Conservation (phyloP, 2,888 invertebrate species). For the Lithodes maja region DNA sequence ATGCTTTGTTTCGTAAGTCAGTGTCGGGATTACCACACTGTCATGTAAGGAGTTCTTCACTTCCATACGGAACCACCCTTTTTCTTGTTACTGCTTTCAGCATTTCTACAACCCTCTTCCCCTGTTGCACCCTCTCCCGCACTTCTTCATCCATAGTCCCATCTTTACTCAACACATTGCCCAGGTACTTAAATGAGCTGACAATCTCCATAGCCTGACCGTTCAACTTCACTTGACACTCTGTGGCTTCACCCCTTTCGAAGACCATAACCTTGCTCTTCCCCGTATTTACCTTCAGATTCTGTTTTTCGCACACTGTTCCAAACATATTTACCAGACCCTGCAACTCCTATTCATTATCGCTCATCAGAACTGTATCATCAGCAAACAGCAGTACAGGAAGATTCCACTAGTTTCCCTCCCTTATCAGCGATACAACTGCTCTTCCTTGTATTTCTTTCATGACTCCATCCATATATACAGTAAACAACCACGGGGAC, state of each 20-base stretch:
- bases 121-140: neutral
- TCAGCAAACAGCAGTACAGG: neutral
- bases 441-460: neutral
- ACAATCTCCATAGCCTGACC: neutral
- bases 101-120: neutral
- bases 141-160: neutral
- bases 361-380: neutral
- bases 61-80: neutral
- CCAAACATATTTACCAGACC: neutral
- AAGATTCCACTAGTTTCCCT: neutral
- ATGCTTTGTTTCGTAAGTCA: neutral
- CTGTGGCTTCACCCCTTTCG: neutral
- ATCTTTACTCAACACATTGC: neutral
- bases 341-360: neutral
- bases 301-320: neutral
- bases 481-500: neutral
- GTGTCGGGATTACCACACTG: neutral
- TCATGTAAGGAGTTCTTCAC: neutral
- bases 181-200: neutral
- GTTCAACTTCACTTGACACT: neutral
- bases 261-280: neutral
- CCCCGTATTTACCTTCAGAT: neutral
- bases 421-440: neutral
- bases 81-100: neutral
- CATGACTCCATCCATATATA: neutral